Percentiles rank a stretch among this genome's conserved stretches.
phyloP scores from a whole-genome alignment of 2,113 vertebrate genomes.

The Nansenia antarctica region DNA sequence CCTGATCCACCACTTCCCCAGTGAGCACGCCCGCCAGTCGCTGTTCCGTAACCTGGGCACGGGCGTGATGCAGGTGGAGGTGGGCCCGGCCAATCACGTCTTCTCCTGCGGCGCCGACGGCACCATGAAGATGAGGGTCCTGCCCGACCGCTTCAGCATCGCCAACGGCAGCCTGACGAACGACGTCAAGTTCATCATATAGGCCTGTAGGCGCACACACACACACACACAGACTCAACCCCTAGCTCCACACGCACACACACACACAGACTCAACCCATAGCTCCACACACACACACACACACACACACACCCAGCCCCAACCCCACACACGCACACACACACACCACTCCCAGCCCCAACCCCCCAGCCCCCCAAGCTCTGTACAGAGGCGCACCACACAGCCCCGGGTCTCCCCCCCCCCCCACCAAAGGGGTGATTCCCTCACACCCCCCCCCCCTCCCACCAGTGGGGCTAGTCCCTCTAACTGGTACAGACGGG shows the following conservation, averaged over 20 bases:
- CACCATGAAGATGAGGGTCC: slow-evolving; percentile 95
- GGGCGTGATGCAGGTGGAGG: slow-evolving; percentile 97
- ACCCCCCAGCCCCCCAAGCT: background rate
- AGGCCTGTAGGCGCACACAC: slow-evolving; percentile 30
- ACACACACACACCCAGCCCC: too few species aligned
- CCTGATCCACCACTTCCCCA: slow-evolving; percentile 88
- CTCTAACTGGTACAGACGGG: too few species aligned
- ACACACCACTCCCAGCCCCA: too few species aligned
- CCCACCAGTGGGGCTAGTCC: too few species aligned
- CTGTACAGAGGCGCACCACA: too few species aligned
- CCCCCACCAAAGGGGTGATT: too few species aligned
- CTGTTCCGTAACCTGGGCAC: slow-evolving; percentile 98
- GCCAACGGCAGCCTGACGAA: slow-evolving; percentile 79
- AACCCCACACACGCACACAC: too few species aligned
- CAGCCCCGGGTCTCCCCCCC: too few species aligned
- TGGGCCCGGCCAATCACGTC: slow-evolving; percentile 89
- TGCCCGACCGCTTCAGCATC: slow-evolving; percentile 86
- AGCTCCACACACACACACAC: too few species aligned
- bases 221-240: too few species aligned
- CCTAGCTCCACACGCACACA: background rate
- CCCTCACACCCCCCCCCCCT: too few species aligned
- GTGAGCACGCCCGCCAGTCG: slow-evolving; percentile 94
- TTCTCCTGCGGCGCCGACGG: slow-evolving; percentile 98
- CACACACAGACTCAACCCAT: too few species aligned
- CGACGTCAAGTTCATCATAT: slow-evolving; percentile 89